Percentiles rank a stretch among this genome's conserved stretches.
Evolutionary conservation across 2,888 invertebrate species (phyloP).

Genomic region (Pediacus dermestoides): DNA sequence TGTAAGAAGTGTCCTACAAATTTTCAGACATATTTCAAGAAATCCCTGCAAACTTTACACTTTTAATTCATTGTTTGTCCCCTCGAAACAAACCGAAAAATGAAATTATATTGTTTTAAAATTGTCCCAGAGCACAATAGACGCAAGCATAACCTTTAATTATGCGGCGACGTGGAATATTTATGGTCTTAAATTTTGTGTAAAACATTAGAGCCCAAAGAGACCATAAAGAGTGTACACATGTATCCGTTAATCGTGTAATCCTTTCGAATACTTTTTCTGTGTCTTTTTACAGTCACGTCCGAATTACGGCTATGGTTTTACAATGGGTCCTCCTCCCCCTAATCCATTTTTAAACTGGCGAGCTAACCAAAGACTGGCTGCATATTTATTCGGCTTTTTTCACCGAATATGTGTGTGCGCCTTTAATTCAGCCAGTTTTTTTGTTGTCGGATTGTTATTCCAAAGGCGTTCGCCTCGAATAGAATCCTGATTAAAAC

Average conservation of each 20-base stretch:
- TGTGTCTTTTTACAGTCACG: neutral
- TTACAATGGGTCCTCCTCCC: conserved; percentile 10
- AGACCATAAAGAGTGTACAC: conserved; percentile 31
- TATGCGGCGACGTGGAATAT: conserved; percentile 21
- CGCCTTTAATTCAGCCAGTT: neutral
- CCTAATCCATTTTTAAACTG: conserved; percentile 40
- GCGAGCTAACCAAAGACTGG: conserved; percentile 14
- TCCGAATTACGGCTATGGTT: conserved; percentile 1
- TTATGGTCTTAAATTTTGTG: conserved; percentile 24
- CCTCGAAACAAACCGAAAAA: too few species aligned
- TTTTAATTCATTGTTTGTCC: too few species aligned
- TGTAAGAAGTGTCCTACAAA: too few species aligned
- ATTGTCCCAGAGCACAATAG: too few species aligned
- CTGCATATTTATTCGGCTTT: conserved; percentile 5
- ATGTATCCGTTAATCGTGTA: conserved; percentile 38
- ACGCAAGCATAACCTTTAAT: conserved; percentile 29
- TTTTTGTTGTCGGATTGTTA: conserved; percentile 4
- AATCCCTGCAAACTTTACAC: too few species aligned
- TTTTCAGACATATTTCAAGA: too few species aligned
- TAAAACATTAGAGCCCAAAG: conserved; percentile 17
- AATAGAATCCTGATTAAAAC: conserved; percentile 5
- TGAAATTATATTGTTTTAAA: too few species aligned
- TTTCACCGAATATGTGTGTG: neutral
- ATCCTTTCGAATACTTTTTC: conserved; percentile 23
- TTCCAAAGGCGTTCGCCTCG: neutral